Base-by-base conservation (phyloP, 2,888 invertebrate species). In the Acanthococcus lagerstroemiae region DNA sequence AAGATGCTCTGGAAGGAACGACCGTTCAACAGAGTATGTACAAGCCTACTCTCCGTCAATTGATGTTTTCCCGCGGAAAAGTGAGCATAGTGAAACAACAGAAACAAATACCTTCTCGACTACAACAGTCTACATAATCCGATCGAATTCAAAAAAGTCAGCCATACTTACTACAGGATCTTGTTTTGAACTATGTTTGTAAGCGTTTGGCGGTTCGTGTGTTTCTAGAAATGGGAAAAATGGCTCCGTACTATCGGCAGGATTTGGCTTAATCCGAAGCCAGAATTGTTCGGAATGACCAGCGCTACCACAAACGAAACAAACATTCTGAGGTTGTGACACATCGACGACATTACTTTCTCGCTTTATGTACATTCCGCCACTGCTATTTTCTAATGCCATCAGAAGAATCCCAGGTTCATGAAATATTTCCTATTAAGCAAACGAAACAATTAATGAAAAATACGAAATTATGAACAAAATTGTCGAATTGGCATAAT, bases 221-320 rank as follows among this genome's bases (percentile, higher is more conserved):
- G 87, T 85, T 72, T 90, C 90, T 74, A 95, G 80, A 78, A 95
- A 95, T 56, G 94, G 92, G 78, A 94, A 95, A 77, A 89, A 90
- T 9, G 94, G 86, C 76, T 90, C 89, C 66, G 82, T 80, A 45
- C 86, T 81, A 70, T 84, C 82, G 72, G 83, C 84, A 65, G 83
- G 80, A 72, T 84, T 83, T 68, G 84, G 84, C 74, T 85, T 85
- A 55, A 84, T 83, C 70, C 83, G 79, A 57, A 87, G 73, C 72
- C 81, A 80, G 73, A 80, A 82, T 57, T 80, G 79, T 69, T 84
- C 83, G 44, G 80, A 79, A 69, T 83, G 83, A 70, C 85, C 85
- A 70, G 83, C 78, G 55, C 81, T 86, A 69, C 89, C 90, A 77
- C 90, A 90, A 25, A 86, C 85, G 72, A 83, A 86, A 74, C 86